phyloP scores from a whole-genome alignment of 2,113 vertebrate genomes.

The Oplegnathus fasciatus region DNA sequence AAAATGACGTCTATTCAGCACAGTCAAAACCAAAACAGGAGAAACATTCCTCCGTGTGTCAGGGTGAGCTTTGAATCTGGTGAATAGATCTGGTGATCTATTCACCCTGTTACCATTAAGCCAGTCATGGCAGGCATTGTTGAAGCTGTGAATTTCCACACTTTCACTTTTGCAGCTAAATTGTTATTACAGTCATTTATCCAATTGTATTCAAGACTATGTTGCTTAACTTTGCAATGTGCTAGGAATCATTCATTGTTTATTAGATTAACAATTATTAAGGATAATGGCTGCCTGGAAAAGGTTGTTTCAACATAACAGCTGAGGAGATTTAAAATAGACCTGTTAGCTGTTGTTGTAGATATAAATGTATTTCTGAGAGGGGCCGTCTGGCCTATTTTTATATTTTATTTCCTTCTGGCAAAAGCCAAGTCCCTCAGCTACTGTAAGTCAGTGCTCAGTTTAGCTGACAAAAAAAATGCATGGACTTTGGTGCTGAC shows the following conservation, averaged over 20 bases:
- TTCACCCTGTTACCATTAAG: slow-evolving; percentile 30
- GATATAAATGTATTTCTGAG: slow-evolving; percentile 58
- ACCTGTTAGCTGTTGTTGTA: slow-evolving; percentile 43
- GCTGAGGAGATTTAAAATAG: slow-evolving; percentile 26
- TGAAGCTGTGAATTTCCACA: slow-evolving; percentile 21
- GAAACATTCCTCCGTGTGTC: slow-evolving; percentile 28
- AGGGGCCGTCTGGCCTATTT: slow-evolving; percentile 58
- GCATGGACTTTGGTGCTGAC: slow-evolving; percentile 55
- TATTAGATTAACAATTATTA: slow-evolving; percentile 33
- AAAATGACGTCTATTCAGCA: slow-evolving; percentile 74
- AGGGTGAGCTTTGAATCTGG: slow-evolving; percentile 33
- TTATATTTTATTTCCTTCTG: slow-evolving; percentile 58
- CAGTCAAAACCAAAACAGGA: slow-evolving; percentile 73
- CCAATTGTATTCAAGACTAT: slow-evolving; percentile 16
- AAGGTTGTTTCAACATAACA: slow-evolving; percentile 39
- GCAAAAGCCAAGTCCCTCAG: slow-evolving; percentile 56
- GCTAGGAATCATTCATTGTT: slow-evolving; percentile 29
- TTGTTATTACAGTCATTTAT: slow-evolving; percentile 43
- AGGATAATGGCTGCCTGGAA: slow-evolving; percentile 16
- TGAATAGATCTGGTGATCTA: too few relatives aligned
- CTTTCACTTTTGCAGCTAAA: slow-evolving; percentile 27
- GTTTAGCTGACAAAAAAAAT: slow-evolving; percentile 59
- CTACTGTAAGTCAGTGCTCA: slow-evolving; percentile 65
- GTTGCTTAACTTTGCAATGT: slow-evolving; percentile 16
- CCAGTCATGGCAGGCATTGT: slow-evolving; percentile 24